Percentiles rank a stretch among this genome's conserved stretches.
These are phyloP conservation scores for Butorides virescens DNA, from an alignment of 2,113 vertebrate genomes.

Conservation along the genomic window DNA sequence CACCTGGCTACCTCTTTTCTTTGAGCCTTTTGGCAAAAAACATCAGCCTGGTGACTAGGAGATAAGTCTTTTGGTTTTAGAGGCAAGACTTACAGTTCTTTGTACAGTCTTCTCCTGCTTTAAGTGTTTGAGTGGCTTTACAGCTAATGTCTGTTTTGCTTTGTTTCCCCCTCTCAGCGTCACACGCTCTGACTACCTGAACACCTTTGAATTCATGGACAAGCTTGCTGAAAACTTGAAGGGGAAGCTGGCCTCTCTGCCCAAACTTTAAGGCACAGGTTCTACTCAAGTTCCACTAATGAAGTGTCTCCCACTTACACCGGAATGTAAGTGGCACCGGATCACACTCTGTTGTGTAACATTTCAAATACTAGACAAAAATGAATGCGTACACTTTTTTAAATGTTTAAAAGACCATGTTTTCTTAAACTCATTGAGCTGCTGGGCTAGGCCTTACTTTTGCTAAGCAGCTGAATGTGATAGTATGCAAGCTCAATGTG, in stretches of 20 bases:
- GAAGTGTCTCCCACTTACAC: background rate
- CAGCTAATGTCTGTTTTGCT: background rate
- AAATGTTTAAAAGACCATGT: constrained; percentile 2
- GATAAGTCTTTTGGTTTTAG: background rate
- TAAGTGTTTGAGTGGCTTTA: background rate
- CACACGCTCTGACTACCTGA: constrained; percentile 90
- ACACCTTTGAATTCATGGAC: constrained; percentile 97
- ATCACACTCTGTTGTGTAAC: constrained; percentile 51
- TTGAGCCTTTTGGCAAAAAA: background rate
- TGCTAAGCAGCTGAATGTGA: constrained; percentile 22
- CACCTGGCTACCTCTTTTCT: background rate
- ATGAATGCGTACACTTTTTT: constrained; percentile 31
- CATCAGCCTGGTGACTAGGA: background rate
- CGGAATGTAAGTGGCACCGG: background rate
- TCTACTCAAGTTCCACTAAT: background rate
- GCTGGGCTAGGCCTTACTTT: background rate
- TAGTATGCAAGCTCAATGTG: background rate
- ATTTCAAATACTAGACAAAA: constrained; percentile 59
- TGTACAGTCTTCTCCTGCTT: background rate
- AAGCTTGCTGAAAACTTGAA: constrained; percentile 95
- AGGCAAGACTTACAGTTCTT: background rate
- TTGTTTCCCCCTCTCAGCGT: constrained; percentile 70
- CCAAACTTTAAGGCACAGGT: constrained; percentile 81
- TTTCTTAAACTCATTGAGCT: background rate
- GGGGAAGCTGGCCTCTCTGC: constrained; percentile 80